Conservation (phyloP, 2,888 invertebrate species). For the Trichopoda pennipes region DNA sequence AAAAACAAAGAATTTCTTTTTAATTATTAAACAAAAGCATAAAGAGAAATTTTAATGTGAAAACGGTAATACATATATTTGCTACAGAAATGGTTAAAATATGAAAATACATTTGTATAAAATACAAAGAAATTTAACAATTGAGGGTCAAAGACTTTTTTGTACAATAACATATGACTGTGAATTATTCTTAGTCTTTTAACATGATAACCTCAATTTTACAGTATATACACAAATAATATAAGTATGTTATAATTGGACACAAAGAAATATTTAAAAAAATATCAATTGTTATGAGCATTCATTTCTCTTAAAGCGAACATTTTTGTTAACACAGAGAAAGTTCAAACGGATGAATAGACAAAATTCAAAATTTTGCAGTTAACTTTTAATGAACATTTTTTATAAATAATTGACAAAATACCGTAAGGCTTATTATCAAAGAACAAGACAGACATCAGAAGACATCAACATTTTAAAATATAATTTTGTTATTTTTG, state of each 20-base stretch:
- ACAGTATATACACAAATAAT: neutral
- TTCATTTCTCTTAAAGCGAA: slow-evolving; percentile 2
- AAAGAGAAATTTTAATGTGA: slow-evolving; percentile 14
- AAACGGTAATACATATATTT: slow-evolving; percentile 28
- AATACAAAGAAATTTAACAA: neutral
- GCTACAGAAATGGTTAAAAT: slow-evolving; percentile 27
- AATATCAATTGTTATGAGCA: slow-evolving; percentile 4
- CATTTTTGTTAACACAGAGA: slow-evolving; percentile 39
- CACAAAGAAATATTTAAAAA: neutral
- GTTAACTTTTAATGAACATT: neutral
- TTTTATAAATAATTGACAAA: neutral
- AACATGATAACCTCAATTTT: slow-evolving; percentile 23
- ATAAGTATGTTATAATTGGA: neutral
- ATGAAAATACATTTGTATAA: neutral
- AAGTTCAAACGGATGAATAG: slow-evolving; percentile 53
- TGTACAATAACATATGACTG: neutral
- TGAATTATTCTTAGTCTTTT: slow-evolving; percentile 7
- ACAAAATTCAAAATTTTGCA: slow-evolving; percentile 40
- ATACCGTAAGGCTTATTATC: neutral
- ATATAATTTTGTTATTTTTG: no score
- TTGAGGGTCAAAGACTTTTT: slow-evolving; percentile 22
- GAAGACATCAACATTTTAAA: no score
- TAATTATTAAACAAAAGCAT: slow-evolving; percentile 16
- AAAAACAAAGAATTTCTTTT: slow-evolving; percentile 10
- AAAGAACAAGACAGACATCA: no score